These are phyloP conservation scores for Taphrorychus bicolor DNA, from an alignment of 2,888 invertebrate genomes.

Conservation along the genomic window DNA sequence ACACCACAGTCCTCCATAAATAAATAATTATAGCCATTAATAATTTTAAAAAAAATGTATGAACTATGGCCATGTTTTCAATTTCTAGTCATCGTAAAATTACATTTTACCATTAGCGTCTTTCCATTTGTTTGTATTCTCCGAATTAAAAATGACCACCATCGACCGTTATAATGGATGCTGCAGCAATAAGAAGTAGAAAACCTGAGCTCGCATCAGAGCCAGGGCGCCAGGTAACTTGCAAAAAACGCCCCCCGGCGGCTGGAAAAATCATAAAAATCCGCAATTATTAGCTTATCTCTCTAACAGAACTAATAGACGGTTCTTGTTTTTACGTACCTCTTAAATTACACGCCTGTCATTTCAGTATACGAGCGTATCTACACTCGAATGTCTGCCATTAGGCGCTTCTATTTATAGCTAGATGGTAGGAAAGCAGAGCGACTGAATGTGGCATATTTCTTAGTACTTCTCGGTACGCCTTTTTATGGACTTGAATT, in stretches of 20 bases:
- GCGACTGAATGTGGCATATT: conserved; percentile 21
- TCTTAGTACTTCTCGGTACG: conserved; percentile 20
- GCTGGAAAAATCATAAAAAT: conserved; percentile 29
- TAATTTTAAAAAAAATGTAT: too few species aligned
- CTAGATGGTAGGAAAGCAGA: conserved; percentile 24
- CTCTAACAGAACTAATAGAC: conserved; percentile 38
- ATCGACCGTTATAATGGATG: conserved; percentile 24
- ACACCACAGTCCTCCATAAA: too few species aligned
- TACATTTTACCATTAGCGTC: too few species aligned
- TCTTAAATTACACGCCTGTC: conserved; percentile 39
- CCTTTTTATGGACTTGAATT: conserved; percentile 24
- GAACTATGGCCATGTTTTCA: too few species aligned
- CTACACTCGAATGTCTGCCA: conserved; percentile 27
- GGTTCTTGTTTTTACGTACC: conserved; percentile 36
- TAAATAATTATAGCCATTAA: too few species aligned
- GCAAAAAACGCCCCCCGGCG: conserved; percentile 25
- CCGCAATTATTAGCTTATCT: conserved; percentile 36
- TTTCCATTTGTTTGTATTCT: too few species aligned
- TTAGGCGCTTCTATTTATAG: conserved; percentile 33
- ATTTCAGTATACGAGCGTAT: conserved; percentile 21
- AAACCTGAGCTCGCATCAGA: conserved; percentile 17
- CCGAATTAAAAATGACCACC: not conserved
- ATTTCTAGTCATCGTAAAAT: too few species aligned
- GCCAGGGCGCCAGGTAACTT: conserved; percentile 35
- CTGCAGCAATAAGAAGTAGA: conserved; percentile 29